Base-by-base conservation (phyloP, 1,140 invertebrate species). In the Bilobella aurantiaca region DNA sequence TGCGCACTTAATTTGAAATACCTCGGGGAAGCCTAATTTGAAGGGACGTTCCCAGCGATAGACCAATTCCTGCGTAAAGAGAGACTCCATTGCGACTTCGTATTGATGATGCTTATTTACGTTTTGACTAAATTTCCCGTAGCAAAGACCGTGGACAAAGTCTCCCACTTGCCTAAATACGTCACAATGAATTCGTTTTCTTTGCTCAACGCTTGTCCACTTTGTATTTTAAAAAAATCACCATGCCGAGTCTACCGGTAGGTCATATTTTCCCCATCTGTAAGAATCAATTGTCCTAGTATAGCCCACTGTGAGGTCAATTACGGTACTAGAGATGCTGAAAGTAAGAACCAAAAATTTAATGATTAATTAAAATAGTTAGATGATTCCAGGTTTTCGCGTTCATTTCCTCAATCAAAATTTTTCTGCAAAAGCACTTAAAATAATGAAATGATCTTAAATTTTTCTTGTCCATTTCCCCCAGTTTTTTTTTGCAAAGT, bases 71-170 rank as follows among this genome's bases (percentile, higher is more conserved):
- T 47, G 49, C 5, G 65, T 66, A 34, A 70, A 70, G 3, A 70
- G 30, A 1, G 56, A 18, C 28, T 70, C 68, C 58, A 67, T 46
- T 16, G 58, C 68, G 28, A 58, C 61, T 47, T 67, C 32, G 30
- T 58, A 70, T 34, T 67, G 63, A 58, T 70, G 68, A 27, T 70
- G 68, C 56, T 28, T 60, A 58, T 70, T 70, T 1, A 70, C 49
- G 30, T 64, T 23, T 1, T 37, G 23, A 12, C 46, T 61, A 53
- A 64, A 70, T 18, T 57, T 66, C 2, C 58, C 46, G 37, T 67
- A 70, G 37, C 68, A 70, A 27, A 70, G 57, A 14, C 68, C 68
- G 56, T 70, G 68, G 23, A 60, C 46, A 34, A 70, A 70, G 30
- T 62, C 57, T n/a, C 49, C 49, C 14, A 53, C 32, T 23, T 14